Evolutionary conservation across 2,888 invertebrate species (phyloP).

Genomic region (Macrosiphum euphorbiae): DNA sequence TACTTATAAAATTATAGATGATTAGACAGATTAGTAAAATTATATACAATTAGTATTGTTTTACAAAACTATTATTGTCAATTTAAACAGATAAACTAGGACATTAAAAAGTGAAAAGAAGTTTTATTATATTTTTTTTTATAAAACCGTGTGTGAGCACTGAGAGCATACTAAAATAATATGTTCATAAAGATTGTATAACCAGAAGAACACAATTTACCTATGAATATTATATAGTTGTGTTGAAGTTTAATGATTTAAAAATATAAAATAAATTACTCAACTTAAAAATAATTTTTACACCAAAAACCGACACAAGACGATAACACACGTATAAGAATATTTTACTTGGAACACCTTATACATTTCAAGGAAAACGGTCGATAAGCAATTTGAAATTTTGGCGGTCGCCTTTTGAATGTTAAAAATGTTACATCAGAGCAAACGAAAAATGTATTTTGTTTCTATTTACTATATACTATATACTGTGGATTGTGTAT

Average conservation of each 20-base stretch:
- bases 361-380: not conserved
- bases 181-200: slow-evolving; percentile 25
- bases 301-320: not conserved
- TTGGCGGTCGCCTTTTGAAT: not conserved
- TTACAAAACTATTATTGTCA: not conserved
- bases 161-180: not conserved
- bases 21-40: not conserved
- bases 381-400: not conserved
- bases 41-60: not conserved
- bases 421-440: not conserved
- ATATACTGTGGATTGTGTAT: not conserved
- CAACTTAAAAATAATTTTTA: not conserved
- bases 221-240: not conserved
- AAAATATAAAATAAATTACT: slow-evolving; percentile 8
- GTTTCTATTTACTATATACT: not conserved
- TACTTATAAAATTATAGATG: not conserved
- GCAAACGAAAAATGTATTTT: not conserved
- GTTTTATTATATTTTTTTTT: not conserved
- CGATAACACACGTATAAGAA: slow-evolving; percentile 30
- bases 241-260: not conserved
- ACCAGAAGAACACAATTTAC: not conserved
- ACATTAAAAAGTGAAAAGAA: not conserved
- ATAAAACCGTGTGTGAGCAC: not conserved
- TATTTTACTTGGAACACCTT: slow-evolving; percentile 24
- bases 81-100: not conserved